phyloP scores from a whole-genome alignment of 2,888 invertebrate genomes.

The Cryptocephalus primarius region DNA sequence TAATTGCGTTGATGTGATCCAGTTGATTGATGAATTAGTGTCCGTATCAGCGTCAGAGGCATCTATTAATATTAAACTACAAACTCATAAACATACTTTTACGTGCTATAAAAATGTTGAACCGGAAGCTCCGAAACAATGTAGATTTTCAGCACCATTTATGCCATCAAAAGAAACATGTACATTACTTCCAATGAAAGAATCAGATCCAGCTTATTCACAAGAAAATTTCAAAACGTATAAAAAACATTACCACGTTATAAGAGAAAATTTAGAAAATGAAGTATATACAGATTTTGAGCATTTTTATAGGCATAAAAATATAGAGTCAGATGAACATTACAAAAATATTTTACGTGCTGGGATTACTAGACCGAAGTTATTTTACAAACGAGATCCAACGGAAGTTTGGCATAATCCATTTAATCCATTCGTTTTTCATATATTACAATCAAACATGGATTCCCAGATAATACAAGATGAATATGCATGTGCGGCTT shows the following conservation, averaged over 20 bases:
- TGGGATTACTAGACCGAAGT: constrained; percentile 21
- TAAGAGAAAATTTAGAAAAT: constrained; percentile 12
- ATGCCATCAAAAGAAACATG: constrained; percentile 19
- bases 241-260: constrained; percentile 4
- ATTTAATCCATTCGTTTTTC: constrained; percentile 31
- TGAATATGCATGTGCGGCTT: constrained; percentile 33
- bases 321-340: constrained; percentile 14
- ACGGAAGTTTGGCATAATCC: constrained; percentile 31
- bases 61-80: constrained; percentile 18
- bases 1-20: constrained; percentile 10
- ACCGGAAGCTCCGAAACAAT: constrained; percentile 6
- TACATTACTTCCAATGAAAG: constrained; percentile 17
- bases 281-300: constrained; percentile 11
- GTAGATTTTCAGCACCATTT: constrained; percentile 26
- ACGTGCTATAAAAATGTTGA: constrained; percentile 21
- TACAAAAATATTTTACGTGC: constrained; percentile 18
- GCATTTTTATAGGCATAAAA: constrained; percentile 9
- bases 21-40: constrained; percentile 19
- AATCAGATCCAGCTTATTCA: constrained; percentile 3
- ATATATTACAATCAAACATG: constrained; percentile 27
- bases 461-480: constrained; percentile 33
- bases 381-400: constrained; percentile 26
- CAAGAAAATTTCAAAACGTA: constrained; percentile 3
- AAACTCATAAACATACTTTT: constrained; percentile 24
- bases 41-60: constrained; percentile 16